Evolutionary conservation across 2,888 invertebrate species (phyloP).

Genomic region (Eupithecia pulchellata): DNA sequence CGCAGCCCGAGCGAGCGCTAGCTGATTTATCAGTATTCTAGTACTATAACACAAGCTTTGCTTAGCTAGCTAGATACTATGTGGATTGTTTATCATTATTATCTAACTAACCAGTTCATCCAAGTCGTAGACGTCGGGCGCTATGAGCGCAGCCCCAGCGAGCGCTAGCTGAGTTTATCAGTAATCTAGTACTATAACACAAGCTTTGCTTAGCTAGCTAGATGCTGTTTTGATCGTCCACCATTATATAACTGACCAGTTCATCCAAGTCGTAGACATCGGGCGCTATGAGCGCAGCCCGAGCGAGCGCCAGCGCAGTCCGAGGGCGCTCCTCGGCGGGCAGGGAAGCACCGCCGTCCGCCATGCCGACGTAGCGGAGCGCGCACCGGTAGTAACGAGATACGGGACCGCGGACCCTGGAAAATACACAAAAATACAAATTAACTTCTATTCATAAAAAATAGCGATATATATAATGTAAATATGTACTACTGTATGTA

Average conservation of each 20-base stretch:
- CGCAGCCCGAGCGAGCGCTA: slow-evolving; percentile 96
- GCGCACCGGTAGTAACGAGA: slow-evolving; percentile 98
- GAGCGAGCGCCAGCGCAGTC: slow-evolving; percentile 93
- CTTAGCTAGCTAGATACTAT: too few species aligned
- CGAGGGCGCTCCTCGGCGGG: slow-evolving; percentile 60
- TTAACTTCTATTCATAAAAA: too few species aligned
- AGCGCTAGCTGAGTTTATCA: too few species aligned
- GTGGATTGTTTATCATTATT: too few species aligned
- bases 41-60: too few species aligned
- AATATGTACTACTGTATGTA: too few species aligned
- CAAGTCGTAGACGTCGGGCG: slow-evolving; percentile 98
- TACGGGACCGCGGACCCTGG: slow-evolving; percentile 92
- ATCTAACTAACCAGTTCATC: slow-evolving; percentile 95
- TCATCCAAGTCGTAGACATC: slow-evolving; percentile 99
- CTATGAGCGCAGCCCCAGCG: slow-evolving; percentile 96
- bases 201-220: too few species aligned
- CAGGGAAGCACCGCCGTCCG: slow-evolving; percentile 64
- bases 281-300: slow-evolving; percentile 97
- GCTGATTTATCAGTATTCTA: too few species aligned
- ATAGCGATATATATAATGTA: too few species aligned
- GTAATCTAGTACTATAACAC: too few species aligned
- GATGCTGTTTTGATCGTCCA: too few species aligned
- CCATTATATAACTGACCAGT: slow-evolving; percentile 84
- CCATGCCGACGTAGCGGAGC: slow-evolving; percentile 89
- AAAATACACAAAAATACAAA: slow-evolving; percentile 23